Percentiles rank a stretch among this genome's conserved stretches.
These are phyloP conservation scores for Trematocara nigrifrons DNA, from an alignment of 2,113 vertebrate species.

Conservation along the genomic window DNA sequence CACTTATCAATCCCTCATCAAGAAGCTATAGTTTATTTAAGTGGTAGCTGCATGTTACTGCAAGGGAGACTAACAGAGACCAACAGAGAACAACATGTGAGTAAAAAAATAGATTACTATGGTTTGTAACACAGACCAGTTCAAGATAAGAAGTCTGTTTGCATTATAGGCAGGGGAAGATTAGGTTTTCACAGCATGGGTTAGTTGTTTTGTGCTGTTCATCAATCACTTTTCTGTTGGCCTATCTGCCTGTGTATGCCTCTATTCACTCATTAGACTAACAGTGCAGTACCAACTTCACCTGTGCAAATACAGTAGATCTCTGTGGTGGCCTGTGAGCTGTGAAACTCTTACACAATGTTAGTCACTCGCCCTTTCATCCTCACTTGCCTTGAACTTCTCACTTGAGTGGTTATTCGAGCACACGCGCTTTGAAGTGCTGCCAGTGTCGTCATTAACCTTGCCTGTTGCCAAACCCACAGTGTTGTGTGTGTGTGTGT, in stretches of 20 bases:
- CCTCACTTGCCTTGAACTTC: not conserved
- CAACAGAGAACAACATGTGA: not conserved
- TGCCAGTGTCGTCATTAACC: conserved; percentile 24
- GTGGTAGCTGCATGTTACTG: not conserved
- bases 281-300: not conserved
- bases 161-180: not conserved
- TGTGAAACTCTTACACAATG: not conserved
- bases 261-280: not conserved
- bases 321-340: not conserved
- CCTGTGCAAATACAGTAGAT: conserved; percentile 11
- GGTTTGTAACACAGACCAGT: not conserved
- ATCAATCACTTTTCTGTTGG: conserved; percentile 8
- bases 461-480: not conserved
- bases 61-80: not conserved
- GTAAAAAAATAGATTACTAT: not conserved
- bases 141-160: not conserved
- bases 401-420: not conserved
- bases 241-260: not conserved
- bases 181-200: not conserved
- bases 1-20: not conserved
- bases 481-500: not conserved
- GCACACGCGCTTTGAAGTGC: conserved; percentile 15
- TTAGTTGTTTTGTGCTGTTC: not conserved
- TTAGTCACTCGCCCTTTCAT: not conserved
- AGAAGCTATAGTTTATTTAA: conserved; percentile 51